A percentile compares a stretch with the other conserved stretches of the same genome.
Conservation (phyloP, 1,140 invertebrate genomes). For the Chymomyza costata region DNA sequence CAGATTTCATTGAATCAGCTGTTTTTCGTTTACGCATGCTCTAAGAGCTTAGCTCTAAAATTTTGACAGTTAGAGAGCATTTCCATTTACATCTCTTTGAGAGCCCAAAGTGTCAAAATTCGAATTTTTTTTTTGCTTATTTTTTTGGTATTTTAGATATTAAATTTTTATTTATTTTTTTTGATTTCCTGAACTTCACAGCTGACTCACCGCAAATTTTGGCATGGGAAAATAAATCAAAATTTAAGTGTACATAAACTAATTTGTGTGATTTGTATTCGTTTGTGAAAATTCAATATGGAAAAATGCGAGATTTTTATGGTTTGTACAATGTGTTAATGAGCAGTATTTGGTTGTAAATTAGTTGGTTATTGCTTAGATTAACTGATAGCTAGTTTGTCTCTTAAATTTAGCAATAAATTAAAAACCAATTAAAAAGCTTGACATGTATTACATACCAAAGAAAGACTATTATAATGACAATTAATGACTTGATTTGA, state of each 20-base stretch:
- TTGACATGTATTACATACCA: no score
- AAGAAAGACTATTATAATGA: no score
- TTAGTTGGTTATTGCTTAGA: conserved; percentile 17
- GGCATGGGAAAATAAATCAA: conserved; percentile 18
- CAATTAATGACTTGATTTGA: no score
- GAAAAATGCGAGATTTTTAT: conserved; percentile 24
- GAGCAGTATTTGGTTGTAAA: conserved; percentile 36
- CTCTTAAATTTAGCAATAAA: no score
- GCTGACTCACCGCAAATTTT: conserved; percentile 32
- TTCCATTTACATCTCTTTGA: no score
- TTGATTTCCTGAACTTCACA: conserved; percentile 13
- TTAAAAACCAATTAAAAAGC: no score
- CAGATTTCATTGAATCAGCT: conserved; percentile 38
- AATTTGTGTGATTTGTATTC: conserved; percentile 9
- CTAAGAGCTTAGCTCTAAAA: conserved; percentile 7
- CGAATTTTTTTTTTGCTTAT: conserved; percentile 13
- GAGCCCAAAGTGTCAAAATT: conserved; percentile 14
- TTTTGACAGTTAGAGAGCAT: conserved; percentile 36
- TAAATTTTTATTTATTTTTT: no score
- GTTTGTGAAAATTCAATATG: no score
- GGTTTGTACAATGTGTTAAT: conserved; percentile 37
- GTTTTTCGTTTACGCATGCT: conserved; percentile 38
- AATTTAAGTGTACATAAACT: no score
- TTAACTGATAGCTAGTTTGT: no score
- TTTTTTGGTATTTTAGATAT: no score